Evolutionary conservation across 1,140 invertebrate genomes (phyloP).

Genomic region (Himalopsyche phryganea): DNA sequence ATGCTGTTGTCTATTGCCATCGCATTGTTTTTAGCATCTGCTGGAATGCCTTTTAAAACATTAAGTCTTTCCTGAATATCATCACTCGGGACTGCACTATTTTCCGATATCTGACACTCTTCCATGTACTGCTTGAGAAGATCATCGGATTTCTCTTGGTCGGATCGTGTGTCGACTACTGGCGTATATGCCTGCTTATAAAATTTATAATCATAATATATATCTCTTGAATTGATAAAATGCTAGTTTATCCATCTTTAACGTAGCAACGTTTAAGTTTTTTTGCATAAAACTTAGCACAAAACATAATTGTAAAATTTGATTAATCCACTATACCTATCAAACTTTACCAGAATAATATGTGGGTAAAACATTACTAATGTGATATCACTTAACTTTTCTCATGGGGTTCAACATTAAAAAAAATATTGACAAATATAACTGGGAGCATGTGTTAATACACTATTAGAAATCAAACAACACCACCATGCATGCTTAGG

Average conservation of each 20-base stretch:
- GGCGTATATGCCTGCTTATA: slow-evolving; percentile 37
- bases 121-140: slow-evolving; percentile 58
- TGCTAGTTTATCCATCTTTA: not conserved
- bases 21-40: slow-evolving; percentile 41
- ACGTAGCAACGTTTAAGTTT: not conserved
- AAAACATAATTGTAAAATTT: not conserved
- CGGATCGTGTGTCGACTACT: slow-evolving; percentile 50
- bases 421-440: not conserved
- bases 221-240: not conserved
- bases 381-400: not conserved
- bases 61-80: slow-evolving; percentile 50
- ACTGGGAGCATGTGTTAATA: too few relatives aligned
- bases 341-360: not conserved
- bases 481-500: too few relatives aligned
- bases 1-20: slow-evolving; percentile 37
- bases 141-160: slow-evolving; percentile 61
- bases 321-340: not conserved
- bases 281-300: not conserved
- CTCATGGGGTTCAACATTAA: not conserved
- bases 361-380: not conserved
- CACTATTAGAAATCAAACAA: too few relatives aligned
- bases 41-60: slow-evolving; percentile 50
- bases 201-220: slow-evolving; percentile 12
- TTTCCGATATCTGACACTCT: slow-evolving; percentile 54
- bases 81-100: slow-evolving; percentile 41